Evolutionary conservation across 2,113 vertebrate species (phyloP).

Genomic region (Notothenia coriiceps): DNA sequence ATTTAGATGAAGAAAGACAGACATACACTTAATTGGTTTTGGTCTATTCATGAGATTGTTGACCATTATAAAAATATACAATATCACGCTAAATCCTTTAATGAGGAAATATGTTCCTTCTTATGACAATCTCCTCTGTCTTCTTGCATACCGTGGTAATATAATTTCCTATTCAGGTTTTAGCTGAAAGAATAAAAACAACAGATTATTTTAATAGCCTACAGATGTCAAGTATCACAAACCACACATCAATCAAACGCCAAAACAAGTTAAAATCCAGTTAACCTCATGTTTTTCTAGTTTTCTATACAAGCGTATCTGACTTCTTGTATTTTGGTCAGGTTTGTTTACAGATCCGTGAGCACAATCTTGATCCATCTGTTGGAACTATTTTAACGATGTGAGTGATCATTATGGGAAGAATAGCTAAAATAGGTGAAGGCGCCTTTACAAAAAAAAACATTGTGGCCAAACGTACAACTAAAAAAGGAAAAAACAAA

Average conservation of each 20-base stretch:
- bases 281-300: background rate
- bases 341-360: slow-evolving; percentile 14
- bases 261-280: background rate
- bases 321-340: background rate
- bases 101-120: slow-evolving; percentile 1
- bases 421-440: background rate
- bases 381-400: slow-evolving; percentile 27
- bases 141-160: background rate
- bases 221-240: slow-evolving; percentile 11
- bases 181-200: slow-evolving; percentile 4
- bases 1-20: background rate
- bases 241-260: background rate
- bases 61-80: background rate
- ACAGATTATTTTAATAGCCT: slow-evolving; percentile 11
- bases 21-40: background rate
- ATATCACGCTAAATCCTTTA: background rate
- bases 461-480: slow-evolving; percentile 1
- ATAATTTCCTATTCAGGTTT: slow-evolving; percentile 22
- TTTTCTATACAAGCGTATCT: background rate
- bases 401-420: background rate
- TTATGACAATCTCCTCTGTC: background rate
- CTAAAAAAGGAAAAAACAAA: slow-evolving; percentile 21
- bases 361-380: slow-evolving; percentile 21
- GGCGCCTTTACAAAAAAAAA: slow-evolving; percentile 24
- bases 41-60: background rate